Base-by-base conservation (phyloP, 1,140 invertebrate species). In the Paralvinella palmiformis region DNA sequence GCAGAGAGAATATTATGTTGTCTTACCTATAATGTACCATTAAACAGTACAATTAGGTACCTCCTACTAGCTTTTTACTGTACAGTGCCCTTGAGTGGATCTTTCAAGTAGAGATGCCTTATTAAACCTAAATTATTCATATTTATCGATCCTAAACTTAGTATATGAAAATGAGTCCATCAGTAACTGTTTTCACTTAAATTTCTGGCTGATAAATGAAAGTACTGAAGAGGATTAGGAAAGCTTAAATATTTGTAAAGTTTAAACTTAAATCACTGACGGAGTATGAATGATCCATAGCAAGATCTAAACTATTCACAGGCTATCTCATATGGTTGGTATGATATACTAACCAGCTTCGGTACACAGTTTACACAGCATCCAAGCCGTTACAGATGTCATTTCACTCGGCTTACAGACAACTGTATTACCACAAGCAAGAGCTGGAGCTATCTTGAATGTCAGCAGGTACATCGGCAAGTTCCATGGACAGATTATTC, bases 341-440 rank as follows among this genome's bases (percentile, higher is more conserved):
- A 45, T 66, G n/a, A n/a, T n/a, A n/a, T n/a, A n/a, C n/a, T 66
- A 70, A 85, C 83, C 84, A 59, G 81, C 83, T 70, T 85, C 79
- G 29, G 80, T 70, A 13, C 85, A 78, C 3, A 85, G 66, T 64
- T 84, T 73, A 65, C 81, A 82, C 3, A 86, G 71, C 68, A 81
- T 82, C 69, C 74, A 85, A 3, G 85, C 83, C 0, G 85, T 85
- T 0, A 85, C 79, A 6, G 84, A 85, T 1, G 86, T 87, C 72
- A 86, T 75, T 72, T 86, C 85, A 72, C 84, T 85, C 1, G 85
- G 85, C 64, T 87, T 87, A 35, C 81, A 83, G 2, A 86, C 85
- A 1, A 85, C 83, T 17, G 85, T 86, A 72, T 85, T 85, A 20
- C 85, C 85, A 55, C 72, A 72, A 2, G 82, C 83, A n/a, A 86